Conservation (phyloP, 2,888 invertebrate genomes). For the Steinernema carpocapsae region DNA sequence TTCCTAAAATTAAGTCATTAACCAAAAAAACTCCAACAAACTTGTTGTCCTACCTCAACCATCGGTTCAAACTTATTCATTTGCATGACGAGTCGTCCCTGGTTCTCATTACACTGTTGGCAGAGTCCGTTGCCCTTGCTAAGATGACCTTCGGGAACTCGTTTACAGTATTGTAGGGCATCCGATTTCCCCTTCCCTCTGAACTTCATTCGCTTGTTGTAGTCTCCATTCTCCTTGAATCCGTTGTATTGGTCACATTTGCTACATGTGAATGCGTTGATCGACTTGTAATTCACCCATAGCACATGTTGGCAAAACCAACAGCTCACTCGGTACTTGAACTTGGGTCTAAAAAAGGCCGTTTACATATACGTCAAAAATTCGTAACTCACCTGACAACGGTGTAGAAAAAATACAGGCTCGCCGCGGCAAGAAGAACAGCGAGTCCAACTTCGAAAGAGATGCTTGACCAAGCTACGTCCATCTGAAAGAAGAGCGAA, state of each 20-base stretch:
- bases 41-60: conserved; percentile 45
- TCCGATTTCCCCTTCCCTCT: conserved; percentile 21
- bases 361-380: not conserved
- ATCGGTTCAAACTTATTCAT: conserved; percentile 51
- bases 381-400: not conserved
- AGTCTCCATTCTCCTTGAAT: conserved; percentile 55
- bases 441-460: not conserved
- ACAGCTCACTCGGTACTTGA: conserved; percentile 48
- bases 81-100: conserved; percentile 48
- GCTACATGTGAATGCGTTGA: conserved; percentile 51
- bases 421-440: not conserved
- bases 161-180: conserved; percentile 19
- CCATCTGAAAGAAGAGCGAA: not conserved
- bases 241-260: conserved; percentile 60
- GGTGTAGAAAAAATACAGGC: not conserved
- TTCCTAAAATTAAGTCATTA: conserved; percentile 38
- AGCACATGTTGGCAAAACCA: conserved; percentile 56
- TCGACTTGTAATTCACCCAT: conserved; percentile 35
- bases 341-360: not conserved
- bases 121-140: conserved; percentile 50
- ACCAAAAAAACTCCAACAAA: too few species aligned
- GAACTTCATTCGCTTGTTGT: conserved; percentile 48
- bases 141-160: not conserved
- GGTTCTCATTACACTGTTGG: conserved; percentile 49
- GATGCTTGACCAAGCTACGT: not conserved